Conservation (phyloP, 2,113 vertebrate species). For the Dasyprocta punctata region DNA sequence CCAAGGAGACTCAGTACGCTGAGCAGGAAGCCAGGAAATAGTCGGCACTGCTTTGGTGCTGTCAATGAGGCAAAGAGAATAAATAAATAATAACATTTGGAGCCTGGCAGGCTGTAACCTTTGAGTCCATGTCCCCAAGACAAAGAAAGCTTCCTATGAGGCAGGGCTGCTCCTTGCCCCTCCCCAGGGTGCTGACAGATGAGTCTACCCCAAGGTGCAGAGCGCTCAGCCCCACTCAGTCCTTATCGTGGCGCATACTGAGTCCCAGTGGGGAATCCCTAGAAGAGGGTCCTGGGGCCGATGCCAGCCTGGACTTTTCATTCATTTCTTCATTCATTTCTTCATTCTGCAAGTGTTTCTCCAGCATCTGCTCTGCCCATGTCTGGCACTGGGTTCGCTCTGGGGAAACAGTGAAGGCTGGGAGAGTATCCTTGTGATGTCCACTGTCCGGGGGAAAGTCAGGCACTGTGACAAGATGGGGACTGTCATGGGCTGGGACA, state of each 20-base stretch:
- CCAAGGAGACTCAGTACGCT: background rate
- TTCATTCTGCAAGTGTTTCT: background rate
- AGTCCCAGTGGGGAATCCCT: background rate
- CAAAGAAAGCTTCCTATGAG: slow-evolving; percentile 17
- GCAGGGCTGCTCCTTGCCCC: background rate
- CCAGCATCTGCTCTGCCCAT: background rate
- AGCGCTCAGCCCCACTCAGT: background rate
- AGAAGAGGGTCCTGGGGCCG: background rate
- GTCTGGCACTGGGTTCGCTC: background rate
- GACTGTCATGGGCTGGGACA: background rate
- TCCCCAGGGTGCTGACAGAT: background rate
- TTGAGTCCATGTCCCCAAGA: background rate
- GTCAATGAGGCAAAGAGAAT: slow-evolving; percentile 13
- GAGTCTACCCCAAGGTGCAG: no score
- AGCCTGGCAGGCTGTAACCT: background rate
- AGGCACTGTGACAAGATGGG: background rate
- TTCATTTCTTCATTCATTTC: background rate
- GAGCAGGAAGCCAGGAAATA: slow-evolving; percentile 34
- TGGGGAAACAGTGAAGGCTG: background rate
- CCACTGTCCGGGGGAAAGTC: background rate
- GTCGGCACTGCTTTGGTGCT: slow-evolving; percentile 19
- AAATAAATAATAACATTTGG: slow-evolving; percentile 57
- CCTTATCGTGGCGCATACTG: background rate
- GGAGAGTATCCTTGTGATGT: background rate
- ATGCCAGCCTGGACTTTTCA: background rate